Conservation (phyloP, 1,140 invertebrate genomes). For the Chrysopa pallens region DNA sequence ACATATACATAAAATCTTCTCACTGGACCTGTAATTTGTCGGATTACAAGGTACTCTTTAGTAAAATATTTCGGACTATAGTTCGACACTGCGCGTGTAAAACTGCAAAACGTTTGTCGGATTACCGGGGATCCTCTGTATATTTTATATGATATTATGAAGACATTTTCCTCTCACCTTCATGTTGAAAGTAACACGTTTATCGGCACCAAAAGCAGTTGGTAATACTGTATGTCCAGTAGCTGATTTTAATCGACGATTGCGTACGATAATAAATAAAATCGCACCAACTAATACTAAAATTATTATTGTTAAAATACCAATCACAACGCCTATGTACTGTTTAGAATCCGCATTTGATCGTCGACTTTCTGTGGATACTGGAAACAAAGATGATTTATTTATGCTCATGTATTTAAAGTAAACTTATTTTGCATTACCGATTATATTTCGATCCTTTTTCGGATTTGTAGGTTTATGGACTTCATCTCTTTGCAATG, state of each 20-base stretch:
- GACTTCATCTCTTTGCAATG: conserved; percentile 47
- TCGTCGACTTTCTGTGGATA: conserved; percentile 6
- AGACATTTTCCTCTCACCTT: no score
- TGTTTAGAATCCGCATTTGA: conserved; percentile 31
- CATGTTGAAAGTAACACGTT: conserved; percentile 25
- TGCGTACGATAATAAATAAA: conserved; percentile 48
- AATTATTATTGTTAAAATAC: conserved; percentile 55
- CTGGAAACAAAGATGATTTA: no score
- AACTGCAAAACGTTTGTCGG: no score
- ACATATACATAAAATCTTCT: no score
- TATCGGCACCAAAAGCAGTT: conserved; percentile 22
- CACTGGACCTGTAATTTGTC: no score
- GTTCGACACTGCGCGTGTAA: no score
- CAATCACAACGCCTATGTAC: conserved; percentile 54
- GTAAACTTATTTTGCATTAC: neutral
- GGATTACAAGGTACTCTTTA: no score
- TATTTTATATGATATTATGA: no score
- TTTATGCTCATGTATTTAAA: no score
- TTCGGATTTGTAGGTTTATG: conserved; percentile 34
- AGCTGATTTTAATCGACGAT: conserved; percentile 36
- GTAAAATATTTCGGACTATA: no score
- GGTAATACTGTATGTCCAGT: conserved; percentile 22
- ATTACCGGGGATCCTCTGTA: no score
- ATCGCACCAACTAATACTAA: conserved; percentile 47
- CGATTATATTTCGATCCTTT: conserved; percentile 18